Conservation (phyloP, 2,888 invertebrate genomes). For the Criorhina ranunculi region DNA sequence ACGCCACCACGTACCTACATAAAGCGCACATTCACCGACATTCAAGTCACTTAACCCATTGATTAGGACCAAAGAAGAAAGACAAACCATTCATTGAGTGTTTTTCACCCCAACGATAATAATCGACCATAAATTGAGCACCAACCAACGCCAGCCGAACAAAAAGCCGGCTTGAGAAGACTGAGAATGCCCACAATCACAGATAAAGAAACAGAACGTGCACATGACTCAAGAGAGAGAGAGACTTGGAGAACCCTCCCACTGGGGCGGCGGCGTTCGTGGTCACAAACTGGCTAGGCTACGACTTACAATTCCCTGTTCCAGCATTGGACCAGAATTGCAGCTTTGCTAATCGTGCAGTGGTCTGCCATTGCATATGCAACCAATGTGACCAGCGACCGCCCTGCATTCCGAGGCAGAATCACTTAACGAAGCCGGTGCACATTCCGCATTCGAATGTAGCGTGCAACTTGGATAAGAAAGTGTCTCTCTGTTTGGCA, state of each 20-base stretch:
- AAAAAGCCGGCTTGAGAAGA: slow-evolving; percentile 35
- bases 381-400: slow-evolving; percentile 58
- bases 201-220: slow-evolving; percentile 35
- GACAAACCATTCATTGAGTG: slow-evolving; percentile 68
- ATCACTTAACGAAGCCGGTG: slow-evolving; percentile 64
- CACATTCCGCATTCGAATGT: slow-evolving; percentile 34
- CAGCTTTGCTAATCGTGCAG: slow-evolving; percentile 42
- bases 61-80: slow-evolving; percentile 64
- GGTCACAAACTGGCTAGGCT: slow-evolving; percentile 53
- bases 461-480: slow-evolving; percentile 3
- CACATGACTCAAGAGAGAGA: slow-evolving; percentile 3
- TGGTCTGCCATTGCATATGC: slow-evolving; percentile 45
- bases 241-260: slow-evolving; percentile 63
- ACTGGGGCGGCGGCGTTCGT: slow-evolving; percentile 67
- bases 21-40: slow-evolving; percentile 64
- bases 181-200: slow-evolving; percentile 52
- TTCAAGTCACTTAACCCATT: slow-evolving; percentile 68
- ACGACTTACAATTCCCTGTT: slow-evolving; percentile 51
- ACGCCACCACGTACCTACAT: slow-evolving; percentile 7
- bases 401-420: slow-evolving; percentile 58
- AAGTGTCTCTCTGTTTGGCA: slow-evolving; percentile 57
- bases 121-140: slow-evolving; percentile 63
- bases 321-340: slow-evolving; percentile 63
- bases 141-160: slow-evolving; percentile 49
- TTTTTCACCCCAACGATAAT: slow-evolving; percentile 53